Percentiles rank a stretch among this genome's conserved stretches.
Conservation (phyloP, 92 coral and sea anemone genomes). For the Palythoa heliodiscus region DNA sequence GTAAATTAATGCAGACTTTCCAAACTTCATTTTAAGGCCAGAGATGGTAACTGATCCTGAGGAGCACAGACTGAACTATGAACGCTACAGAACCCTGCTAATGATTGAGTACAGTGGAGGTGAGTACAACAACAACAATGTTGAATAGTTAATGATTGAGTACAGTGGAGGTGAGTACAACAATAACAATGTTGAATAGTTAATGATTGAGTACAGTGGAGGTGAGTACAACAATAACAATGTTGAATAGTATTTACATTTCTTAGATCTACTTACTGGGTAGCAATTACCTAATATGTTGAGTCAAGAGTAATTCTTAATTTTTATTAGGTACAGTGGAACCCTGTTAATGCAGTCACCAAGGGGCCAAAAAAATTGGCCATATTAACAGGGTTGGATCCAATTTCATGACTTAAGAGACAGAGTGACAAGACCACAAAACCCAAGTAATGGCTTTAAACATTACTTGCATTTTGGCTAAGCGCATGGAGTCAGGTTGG, state of each 20-base stretch:
- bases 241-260: background rate
- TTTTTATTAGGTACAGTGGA: no score
- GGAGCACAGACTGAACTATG: slow-evolving; percentile 91
- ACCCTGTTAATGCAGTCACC: no score
- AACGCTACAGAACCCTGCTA: slow-evolving; percentile 89
- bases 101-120: slow-evolving; percentile 93
- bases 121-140: slow-evolving; percentile 9
- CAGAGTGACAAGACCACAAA: no score
- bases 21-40: slow-evolving; percentile 48
- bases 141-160: slow-evolving; percentile 68
- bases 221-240: slow-evolving; percentile 51
- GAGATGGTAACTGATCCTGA: slow-evolving; percentile 88
- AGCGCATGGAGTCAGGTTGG: no score
- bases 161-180: slow-evolving; percentile 74
- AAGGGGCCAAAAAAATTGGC: no score
- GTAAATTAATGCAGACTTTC: background rate
- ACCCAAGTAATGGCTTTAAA: no score
- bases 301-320: no score
- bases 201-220: slow-evolving; percentile 89
- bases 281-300: no score
- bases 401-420: no score
- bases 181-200: background rate
- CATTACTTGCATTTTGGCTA: no score
- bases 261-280: no score
- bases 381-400: no score